A percentile compares a stretch with the other conserved stretches of the same genome.
Evolutionary conservation across 2,113 vertebrate species (phyloP).

Genomic region (Nettapus auritus): DNA sequence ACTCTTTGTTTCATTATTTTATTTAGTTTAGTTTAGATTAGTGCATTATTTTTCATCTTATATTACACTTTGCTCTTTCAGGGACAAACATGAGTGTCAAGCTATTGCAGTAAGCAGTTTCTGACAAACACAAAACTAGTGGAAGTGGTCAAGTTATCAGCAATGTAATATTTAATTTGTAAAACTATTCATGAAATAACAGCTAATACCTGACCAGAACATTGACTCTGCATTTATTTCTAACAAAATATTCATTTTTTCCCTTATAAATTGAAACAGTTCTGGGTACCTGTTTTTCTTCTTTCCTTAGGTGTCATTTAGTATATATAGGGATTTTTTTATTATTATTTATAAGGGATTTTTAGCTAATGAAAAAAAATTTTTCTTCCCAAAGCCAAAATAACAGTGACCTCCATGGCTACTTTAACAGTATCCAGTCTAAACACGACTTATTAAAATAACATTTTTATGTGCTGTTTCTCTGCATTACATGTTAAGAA

Average conservation of each 20-base stretch:
- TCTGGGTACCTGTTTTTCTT: neutral
- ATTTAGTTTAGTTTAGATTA: neutral
- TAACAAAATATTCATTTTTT: neutral
- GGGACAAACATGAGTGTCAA: neutral
- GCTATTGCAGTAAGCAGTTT: neutral
- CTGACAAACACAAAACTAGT: neutral
- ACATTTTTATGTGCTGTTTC: slow-evolving; percentile 1
- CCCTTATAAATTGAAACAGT: neutral
- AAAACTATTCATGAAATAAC: neutral
- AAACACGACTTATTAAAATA: neutral
- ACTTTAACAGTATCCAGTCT: slow-evolving; percentile 1
- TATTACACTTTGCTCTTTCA: neutral
- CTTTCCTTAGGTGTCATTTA: neutral
- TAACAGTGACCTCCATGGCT: neutral
- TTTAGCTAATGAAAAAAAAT: neutral
- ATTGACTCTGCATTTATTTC: neutral
- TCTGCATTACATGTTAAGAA: slow-evolving; percentile 26
- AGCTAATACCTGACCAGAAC: neutral
- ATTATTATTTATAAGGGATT: neutral
- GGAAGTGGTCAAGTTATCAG: neutral
- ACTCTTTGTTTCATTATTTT: too few relatives aligned
- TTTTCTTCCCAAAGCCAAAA: neutral
- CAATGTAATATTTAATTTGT: neutral
- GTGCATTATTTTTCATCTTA: neutral
- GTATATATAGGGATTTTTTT: neutral